Percentiles rank a stretch among this genome's conserved stretches.
Evolutionary conservation across 2,113 vertebrate genomes (phyloP).

Genomic region (Zingel zingel): DNA sequence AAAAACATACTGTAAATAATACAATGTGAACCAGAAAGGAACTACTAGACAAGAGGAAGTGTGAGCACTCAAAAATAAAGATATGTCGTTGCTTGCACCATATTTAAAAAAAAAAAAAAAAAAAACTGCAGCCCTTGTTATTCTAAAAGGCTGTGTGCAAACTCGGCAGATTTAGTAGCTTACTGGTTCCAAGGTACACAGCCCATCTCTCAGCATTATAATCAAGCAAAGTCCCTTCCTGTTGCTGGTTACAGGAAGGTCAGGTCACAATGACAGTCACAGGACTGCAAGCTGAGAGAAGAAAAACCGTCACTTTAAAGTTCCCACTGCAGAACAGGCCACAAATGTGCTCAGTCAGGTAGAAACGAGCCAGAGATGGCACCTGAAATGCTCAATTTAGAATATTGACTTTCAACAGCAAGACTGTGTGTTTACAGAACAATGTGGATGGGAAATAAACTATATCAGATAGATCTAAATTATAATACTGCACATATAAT

Average conservation of each 20-base stretch:
- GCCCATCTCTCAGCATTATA: slow-evolving; percentile 64
- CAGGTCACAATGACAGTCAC: slow-evolving; percentile 66
- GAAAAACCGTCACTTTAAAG: slow-evolving; percentile 21
- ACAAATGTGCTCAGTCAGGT: slow-evolving; percentile 25
- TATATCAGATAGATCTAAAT: neutral
- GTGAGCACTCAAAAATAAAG: slow-evolving; percentile 37
- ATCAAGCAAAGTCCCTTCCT: slow-evolving; percentile 72
- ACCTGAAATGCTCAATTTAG: slow-evolving; percentile 16
- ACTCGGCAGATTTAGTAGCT: slow-evolving; percentile 68
- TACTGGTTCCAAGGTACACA: slow-evolving; percentile 73
- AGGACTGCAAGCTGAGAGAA: slow-evolving; percentile 49
- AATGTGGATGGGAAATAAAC: neutral
- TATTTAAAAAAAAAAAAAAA: slow-evolving; percentile 30
- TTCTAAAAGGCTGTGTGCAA: slow-evolving; percentile 57
- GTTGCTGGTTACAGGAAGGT: slow-evolving; percentile 63
- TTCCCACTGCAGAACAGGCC: slow-evolving; percentile 11
- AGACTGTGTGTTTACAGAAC: slow-evolving; percentile 1
- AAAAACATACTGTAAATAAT: slow-evolving; percentile 10
- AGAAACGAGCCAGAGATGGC: slow-evolving; percentile 13
- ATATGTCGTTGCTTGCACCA: slow-evolving; percentile 29
- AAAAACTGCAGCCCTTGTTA: slow-evolving; percentile 53
- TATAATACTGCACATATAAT: neutral
- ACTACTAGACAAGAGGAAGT: slow-evolving; percentile 53
- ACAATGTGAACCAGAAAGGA: neutral
- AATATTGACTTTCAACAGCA: neutral